Conservation (phyloP, 2,113 vertebrate species). For the Todiramphus chloris region DNA sequence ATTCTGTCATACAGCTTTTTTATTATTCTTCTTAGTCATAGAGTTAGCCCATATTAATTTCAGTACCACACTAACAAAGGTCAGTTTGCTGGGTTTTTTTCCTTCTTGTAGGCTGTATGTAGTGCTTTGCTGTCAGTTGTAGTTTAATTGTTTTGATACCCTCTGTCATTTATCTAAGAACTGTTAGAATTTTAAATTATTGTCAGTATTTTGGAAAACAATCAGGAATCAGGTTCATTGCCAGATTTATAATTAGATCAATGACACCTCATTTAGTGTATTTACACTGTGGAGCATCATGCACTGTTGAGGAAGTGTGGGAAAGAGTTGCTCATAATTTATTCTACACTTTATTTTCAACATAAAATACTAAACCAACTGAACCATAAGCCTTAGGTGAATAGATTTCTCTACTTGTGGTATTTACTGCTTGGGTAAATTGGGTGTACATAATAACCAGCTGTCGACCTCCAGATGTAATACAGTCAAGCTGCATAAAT, state of each 20-base stretch:
- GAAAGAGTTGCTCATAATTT: conserved; percentile 53
- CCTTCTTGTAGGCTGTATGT: background rate
- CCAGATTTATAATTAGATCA: conserved; percentile 41
- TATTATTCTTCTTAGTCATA: background rate
- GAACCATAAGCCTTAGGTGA: conserved; percentile 67
- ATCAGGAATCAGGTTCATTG: background rate
- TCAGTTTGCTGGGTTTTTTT: background rate
- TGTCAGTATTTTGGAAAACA: conserved; percentile 37
- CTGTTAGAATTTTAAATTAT: conserved; percentile 29
- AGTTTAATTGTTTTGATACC: background rate
- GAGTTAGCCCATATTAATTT: background rate
- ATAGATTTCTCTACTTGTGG: conserved; percentile 54
- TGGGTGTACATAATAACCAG: conserved; percentile 77
- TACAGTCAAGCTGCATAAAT: conserved; percentile 67
- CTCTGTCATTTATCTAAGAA: conserved; percentile 3
- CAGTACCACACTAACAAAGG: background rate
- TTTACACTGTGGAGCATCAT: background rate
- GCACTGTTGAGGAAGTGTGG: background rate
- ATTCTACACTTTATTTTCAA: conserved; percentile 64
- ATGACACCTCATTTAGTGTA: conserved; percentile 2
- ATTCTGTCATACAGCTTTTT: background rate
- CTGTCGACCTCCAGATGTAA: conserved; percentile 73
- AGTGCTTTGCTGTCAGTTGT: background rate
- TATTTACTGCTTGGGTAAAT: conserved; percentile 76
- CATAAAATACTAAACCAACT: conserved; percentile 64